Percentiles rank a stretch among this genome's conserved stretches.
These are phyloP conservation scores for Leptinotarsa defecta DNA, from an alignment of 1,140 invertebrate species.

Conservation along the genomic window DNA sequence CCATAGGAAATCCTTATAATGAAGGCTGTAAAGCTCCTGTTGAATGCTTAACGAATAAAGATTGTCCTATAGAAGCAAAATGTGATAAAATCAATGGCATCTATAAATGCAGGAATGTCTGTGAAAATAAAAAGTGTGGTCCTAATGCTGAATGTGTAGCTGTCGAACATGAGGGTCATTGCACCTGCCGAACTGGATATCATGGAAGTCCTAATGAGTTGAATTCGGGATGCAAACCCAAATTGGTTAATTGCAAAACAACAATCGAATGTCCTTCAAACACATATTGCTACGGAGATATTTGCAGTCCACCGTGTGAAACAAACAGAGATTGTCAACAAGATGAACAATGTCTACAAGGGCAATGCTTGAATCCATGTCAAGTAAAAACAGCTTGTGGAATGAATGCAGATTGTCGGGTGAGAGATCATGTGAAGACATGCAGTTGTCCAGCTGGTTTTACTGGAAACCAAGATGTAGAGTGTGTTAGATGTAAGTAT, in stretches of 20 bases:
- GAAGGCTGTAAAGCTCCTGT: conserved; percentile 77
- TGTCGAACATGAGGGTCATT: conserved; percentile 72
- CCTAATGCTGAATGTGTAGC: conserved; percentile 81
- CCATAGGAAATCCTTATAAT: conserved; percentile 81
- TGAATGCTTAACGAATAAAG: conserved; percentile 75
- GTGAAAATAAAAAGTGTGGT: conserved; percentile 75
- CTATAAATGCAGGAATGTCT: conserved; percentile 65
- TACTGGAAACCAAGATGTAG: conserved; percentile 81
- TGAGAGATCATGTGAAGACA: conserved; percentile 75
- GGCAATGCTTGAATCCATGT: conserved; percentile 86
- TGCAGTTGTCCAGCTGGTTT: conserved; percentile 84
- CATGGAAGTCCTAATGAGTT: conserved; percentile 73
- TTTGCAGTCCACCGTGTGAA: conserved; percentile 80
- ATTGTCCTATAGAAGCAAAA: conserved; percentile 77
- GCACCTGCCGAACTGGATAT: conserved; percentile 78
- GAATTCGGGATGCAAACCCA: conserved; percentile 75
- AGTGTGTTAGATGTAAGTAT: conserved; percentile 81
- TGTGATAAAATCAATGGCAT: conserved; percentile 59
- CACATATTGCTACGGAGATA: conserved; percentile 79
- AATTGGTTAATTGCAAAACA: conserved; percentile 70
- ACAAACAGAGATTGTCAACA: conserved; percentile 79
- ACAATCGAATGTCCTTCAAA: conserved; percentile 75
- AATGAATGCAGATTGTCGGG: conserved; percentile 82
- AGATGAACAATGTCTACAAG: conserved; percentile 78
- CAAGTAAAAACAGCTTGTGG: conserved; percentile 77